Percentiles rank a stretch among this genome's conserved stretches.
Evolutionary conservation across 1,140 invertebrate genomes (phyloP).

Genomic region (Nasonia giraulti): DNA sequence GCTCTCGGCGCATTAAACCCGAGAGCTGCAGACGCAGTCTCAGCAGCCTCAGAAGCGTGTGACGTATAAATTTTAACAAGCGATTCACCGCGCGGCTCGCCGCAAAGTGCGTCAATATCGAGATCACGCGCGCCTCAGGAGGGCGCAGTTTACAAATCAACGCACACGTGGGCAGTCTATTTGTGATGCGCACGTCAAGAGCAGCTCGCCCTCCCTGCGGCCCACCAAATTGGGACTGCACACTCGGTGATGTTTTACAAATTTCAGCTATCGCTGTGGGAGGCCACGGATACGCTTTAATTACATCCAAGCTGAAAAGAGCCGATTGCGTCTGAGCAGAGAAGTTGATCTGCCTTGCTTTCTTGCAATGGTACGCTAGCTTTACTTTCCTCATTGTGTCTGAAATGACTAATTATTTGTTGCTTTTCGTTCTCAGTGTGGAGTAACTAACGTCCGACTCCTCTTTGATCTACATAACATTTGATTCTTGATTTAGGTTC

Average conservation of each 20-base stretch:
- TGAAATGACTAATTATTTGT: neutral
- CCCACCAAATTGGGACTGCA: conserved; percentile 61
- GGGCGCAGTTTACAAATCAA: conserved; percentile 44
- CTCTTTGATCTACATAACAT: too few relatives aligned
- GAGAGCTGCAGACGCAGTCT: neutral
- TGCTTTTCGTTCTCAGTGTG: neutral
- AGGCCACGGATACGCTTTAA: conserved; percentile 48
- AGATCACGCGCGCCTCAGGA: conserved; percentile 37
- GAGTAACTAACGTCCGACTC: too few relatives aligned
- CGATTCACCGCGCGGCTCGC: neutral
- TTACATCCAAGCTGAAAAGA: neutral
- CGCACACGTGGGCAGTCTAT: conserved; percentile 37
- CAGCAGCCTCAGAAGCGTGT: neutral
- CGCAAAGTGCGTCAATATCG: conserved; percentile 35
- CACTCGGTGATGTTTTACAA: conserved; percentile 62
- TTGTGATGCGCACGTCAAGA: conserved; percentile 6
- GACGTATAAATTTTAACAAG: conserved; percentile 21
- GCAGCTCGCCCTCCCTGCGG: conserved; percentile 49
- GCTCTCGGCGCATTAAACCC: neutral
- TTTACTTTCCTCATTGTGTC: neutral
- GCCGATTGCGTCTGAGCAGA: neutral
- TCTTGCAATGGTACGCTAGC: neutral
- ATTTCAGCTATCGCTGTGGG: conserved; percentile 69
- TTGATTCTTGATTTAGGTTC: too few relatives aligned
- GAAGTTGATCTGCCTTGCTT: neutral